These are phyloP conservation scores for Lumbricus terrestris DNA, from an alignment of 2,888 invertebrate genomes.

Conservation along the genomic window DNA sequence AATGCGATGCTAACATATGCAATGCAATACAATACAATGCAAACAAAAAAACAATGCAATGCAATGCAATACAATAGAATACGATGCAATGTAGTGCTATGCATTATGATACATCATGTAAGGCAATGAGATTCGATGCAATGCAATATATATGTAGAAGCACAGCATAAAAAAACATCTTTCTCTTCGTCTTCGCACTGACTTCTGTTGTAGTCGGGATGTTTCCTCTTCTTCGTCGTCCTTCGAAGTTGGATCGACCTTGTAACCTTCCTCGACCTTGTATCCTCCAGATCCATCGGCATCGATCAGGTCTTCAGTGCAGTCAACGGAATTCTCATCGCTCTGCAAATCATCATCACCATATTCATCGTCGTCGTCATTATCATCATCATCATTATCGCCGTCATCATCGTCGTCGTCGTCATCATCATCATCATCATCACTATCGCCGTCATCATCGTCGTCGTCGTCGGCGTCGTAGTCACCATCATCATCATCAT, in stretches of 20 bases:
- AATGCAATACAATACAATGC: no score
- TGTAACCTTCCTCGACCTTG: slow-evolving; percentile 14
- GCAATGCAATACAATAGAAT: no score
- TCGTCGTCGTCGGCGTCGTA: background rate
- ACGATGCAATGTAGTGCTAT: no score
- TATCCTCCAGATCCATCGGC: background rate
- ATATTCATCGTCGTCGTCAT: background rate
- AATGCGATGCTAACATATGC: no score
- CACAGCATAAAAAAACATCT: no score
- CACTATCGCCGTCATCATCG: background rate
- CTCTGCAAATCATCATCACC: background rate
- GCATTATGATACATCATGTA: no score
- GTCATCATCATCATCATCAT: background rate
- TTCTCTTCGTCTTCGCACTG: no score
- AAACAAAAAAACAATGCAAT: no score
- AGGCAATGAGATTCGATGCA: no score
- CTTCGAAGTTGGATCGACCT: background rate
- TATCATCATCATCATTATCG: background rate
- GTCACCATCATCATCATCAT: background rate
- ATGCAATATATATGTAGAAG: no score
- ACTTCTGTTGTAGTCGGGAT: background rate
- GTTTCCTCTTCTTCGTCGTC: background rate
- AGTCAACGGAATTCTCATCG: slow-evolving; percentile 19
- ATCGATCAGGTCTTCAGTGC: background rate
- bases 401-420: background rate